These are phyloP conservation scores for Oryzias dopingdopingensis DNA, from an alignment of 2,797 vertebrate species.

Conservation along the genomic window DNA sequence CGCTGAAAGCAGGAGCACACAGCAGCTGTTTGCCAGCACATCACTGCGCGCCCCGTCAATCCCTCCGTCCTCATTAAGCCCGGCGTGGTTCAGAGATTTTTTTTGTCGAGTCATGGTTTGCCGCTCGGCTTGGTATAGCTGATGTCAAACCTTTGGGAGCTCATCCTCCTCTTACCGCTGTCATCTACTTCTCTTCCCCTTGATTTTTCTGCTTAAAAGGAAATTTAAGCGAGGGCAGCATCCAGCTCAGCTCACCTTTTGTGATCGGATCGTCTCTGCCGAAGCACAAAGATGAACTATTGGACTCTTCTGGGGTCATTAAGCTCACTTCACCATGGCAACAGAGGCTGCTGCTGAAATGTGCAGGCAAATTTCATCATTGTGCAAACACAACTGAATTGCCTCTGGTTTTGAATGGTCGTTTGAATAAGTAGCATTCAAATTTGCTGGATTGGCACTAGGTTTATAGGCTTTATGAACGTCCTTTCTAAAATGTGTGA, in stretches of 20 bases:
- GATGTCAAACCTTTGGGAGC: conserved; percentile 33
- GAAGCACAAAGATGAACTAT: conserved; percentile 18
- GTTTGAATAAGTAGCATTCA: conserved; percentile 35
- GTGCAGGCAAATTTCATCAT: conserved; percentile 31
- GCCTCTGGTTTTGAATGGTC: conserved; percentile 14
- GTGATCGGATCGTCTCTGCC: not conserved
- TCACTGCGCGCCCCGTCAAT: conserved; percentile 15
- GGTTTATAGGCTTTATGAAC: not conserved
- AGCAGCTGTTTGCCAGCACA: conserved; percentile 37
- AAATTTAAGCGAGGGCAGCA: not conserved
- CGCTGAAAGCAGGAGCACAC: conserved; percentile 10
- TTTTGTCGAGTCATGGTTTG: conserved; percentile 58
- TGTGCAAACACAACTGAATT: conserved; percentile 16
- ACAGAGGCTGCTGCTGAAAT: conserved; percentile 31
- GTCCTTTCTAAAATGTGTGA: too few relatives aligned
- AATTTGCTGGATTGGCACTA: not conserved
- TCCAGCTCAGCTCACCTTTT: conserved; percentile 1
- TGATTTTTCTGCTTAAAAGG: too few relatives aligned
- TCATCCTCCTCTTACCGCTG: not conserved
- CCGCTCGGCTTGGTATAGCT: conserved; percentile 30
- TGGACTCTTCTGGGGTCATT: conserved; percentile 30
- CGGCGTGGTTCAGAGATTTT: conserved; percentile 16
- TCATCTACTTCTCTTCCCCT: not conserved
- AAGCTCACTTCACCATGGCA: conserved; percentile 33
- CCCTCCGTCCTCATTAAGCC: conserved; percentile 40